Base-by-base conservation (phyloP, 2,113 vertebrate genomes). In the Lichenostomus cassidix region DNA sequence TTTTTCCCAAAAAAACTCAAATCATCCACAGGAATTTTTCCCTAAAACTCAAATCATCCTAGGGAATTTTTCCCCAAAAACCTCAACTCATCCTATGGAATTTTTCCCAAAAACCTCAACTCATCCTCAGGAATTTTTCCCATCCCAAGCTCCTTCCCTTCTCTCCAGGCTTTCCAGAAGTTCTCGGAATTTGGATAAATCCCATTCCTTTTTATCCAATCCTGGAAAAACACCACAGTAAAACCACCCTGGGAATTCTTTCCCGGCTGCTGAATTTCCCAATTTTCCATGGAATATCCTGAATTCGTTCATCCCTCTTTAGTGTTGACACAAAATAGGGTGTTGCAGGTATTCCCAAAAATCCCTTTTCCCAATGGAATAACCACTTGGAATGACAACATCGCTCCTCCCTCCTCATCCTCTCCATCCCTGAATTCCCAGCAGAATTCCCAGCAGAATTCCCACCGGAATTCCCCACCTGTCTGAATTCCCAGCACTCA, bases 251-350 rank as follows among this genome's bases (percentile, higher is more conserved):
- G 1, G 46, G 46, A n/a, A 52, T 42, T 27, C 29, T 12, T 41
- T 33, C 8, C 46, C 35, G 22, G 47, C 46, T 10, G 46, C 17
- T 0, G 1, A 23, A 62, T 19, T 49, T 31, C 28, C 28, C 2
- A 2, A 10, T 41, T 62, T 50, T 41, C 58, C 35, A 27, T 5
- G 23, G 58, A 63, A 50, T 20, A 10, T 52, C 47, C 47, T 4
- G 0, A 18, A 41, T 78, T 6, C 0, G 0, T 12, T 12, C 5
- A 0, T 5, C 33, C 17, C 13, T 17, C 35, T 6, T 27, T 4
- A 6, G 21, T 13, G 9, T 9, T 4, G 12, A 33, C 55, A 21
- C 20, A 31, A n/a, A 56, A 33, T 12, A 12, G 11, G 22, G 21
- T 2, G 2, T 4, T 4, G 22, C 11, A 33, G 5, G 31, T 5